Base-by-base conservation (phyloP, 2,888 invertebrate species). In the Ornithoptera priamus region DNA sequence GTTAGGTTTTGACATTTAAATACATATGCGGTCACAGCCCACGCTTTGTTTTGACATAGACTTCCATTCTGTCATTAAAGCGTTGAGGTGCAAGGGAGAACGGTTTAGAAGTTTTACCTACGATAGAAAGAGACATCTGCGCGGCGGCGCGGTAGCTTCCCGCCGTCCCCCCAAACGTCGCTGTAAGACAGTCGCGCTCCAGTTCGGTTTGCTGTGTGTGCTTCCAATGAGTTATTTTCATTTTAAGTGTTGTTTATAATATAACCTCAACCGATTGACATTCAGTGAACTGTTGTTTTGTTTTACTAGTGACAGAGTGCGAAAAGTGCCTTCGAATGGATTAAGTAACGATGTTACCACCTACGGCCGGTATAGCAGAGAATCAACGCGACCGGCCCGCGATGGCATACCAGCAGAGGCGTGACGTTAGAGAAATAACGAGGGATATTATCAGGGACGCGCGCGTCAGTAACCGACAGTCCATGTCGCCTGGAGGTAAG, bases 1-100 rank as follows among this genome's bases (percentile, higher is more conserved):
- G 81, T 82, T 83, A 80, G 78, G 80, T 80, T 83, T 85, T 89
- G 89, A 88, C 89, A 86, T 88, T 86, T 85, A 76, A 79, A 75
- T 73, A 80, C 78, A 75, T 70, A 72, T 72, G 75, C 70, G 74
- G 73, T 74, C 75, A 79, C 77, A 81, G 80, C 86, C 87, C 88
- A 89, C 89, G 90, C 90, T 91, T 90, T 92, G 91, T 90, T 92
- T 85, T 90, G 91, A 91, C 90, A 85, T 87, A 86, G 76, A 80
- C 81, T 78, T 80, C 81, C 80, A 74, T 83, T 84, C 84, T 89
- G 89, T 87, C 87, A 88, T 81, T 78, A 77, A 81, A 85, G 85
- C 85, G 82, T 83, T 83, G 77, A 75, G 72, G 81, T 80, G 82
- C 64, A 77, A 86, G 76, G 65, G 84, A 83, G 85, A 85, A 15